Evolutionary conservation across 1,140 invertebrate genomes (phyloP), one percentile per base, ranked within the genome.

Genomic region (Trigoniulus corallinus): DNA sequence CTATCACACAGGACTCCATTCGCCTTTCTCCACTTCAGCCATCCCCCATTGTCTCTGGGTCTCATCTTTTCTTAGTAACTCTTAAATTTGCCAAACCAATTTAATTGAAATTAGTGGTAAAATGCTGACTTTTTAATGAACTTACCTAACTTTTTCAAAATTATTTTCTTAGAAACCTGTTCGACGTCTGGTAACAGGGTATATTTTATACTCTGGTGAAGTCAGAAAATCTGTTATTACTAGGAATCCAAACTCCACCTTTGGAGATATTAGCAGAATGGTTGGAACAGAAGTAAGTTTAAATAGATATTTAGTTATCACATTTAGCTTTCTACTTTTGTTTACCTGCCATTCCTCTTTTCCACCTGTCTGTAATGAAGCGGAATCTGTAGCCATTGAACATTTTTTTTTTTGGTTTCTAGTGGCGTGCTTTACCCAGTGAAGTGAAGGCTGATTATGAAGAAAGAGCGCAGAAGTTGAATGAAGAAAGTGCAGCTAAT

Each of bases 141-240:
- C n/a, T n/a, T n/a, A n/a, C n/a, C n/a, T n/a, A n/a, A n/a, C n/a
- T n/a, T n/a, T n/a, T n/a, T n/a, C n/a, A n/a, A n/a, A n/a, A n/a
- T n/a, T n/a, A n/a, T 47, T 26, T 55, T 51, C 47, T 47, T n/a
- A 57, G 55, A 53, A 53, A 47, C 43, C 41, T 3, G 20, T 40
- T 44, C 20, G 44, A n/a, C 24, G 23, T 39, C 74, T 93, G 56
- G 85, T 96, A 53, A 95, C 91, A 59, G 94, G 94, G 12, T 99
- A 98, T 70, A 98, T 98, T 62, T 75, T 98, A 23, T 99, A 96
- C 73, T 95, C 95, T 15, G 85, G 91, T 65, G 95, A 98, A 72
- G 81, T 95, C 34, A 75, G 95, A 15, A 73, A 93, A 79, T 67
- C 75, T 61, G 78, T 92, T 64, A 78, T 88, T 64, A 71, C 82